phyloP scores from a whole-genome alignment of 2,888 invertebrate species.

The Bruchidius siliquastri region DNA sequence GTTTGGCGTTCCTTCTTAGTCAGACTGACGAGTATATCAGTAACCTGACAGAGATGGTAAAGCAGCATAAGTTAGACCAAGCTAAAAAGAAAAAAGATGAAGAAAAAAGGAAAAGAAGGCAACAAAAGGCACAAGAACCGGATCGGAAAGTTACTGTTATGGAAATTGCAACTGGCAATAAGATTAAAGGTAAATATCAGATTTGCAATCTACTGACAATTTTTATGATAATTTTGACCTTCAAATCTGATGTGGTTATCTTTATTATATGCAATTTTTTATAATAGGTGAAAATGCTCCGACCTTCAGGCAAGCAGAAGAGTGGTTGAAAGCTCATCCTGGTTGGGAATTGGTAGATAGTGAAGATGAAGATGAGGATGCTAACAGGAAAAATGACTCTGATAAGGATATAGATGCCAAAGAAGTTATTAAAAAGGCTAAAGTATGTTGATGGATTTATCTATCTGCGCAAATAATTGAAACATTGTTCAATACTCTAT shows the following conservation, averaged over 20 bases:
- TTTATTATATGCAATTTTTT: not conserved
- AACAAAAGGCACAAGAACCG: constrained; percentile 71
- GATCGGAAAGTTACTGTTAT: constrained; percentile 84
- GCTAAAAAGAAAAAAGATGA: constrained; percentile 70
- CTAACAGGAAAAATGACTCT: constrained; percentile 56
- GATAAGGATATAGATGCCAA: constrained; percentile 31
- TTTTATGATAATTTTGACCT: not conserved
- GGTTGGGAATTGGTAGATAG: constrained; percentile 88
- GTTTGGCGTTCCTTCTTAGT: constrained; percentile 91
- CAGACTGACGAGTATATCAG: constrained; percentile 99
- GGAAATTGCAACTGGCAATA: constrained; percentile 80
- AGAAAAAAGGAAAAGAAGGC: constrained; percentile 94
- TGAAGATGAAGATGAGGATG: constrained; percentile 73
- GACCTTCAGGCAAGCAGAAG: constrained; percentile 75
- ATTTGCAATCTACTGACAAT: no score
- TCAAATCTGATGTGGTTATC: not conserved
- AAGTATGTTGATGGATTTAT: not conserved
- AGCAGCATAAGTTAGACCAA: constrained; percentile 92
- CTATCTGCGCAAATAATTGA: constrained; percentile 11
- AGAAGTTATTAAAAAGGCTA: constrained; percentile 14
- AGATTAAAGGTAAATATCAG: constrained; percentile 36
- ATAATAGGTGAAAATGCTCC: constrained; percentile 81
- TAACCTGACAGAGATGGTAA: constrained; percentile 95
- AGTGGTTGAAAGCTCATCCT: constrained; percentile 86
- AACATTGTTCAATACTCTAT: not conserved